Conservation (phyloP, 2,113 vertebrate species). For the Gobiocypris rarus region DNA sequence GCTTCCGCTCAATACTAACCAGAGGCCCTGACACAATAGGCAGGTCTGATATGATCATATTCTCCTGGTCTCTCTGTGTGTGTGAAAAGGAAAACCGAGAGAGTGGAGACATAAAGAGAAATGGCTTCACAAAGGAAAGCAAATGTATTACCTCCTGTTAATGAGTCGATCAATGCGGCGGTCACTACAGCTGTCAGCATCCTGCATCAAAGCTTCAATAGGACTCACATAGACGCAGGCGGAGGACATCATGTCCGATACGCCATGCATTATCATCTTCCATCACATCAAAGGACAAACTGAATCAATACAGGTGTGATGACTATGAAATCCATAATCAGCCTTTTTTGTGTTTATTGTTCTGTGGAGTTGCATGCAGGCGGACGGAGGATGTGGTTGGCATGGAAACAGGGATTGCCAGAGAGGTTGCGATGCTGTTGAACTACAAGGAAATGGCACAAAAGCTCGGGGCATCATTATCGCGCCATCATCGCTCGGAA, state of each 20-base stretch:
- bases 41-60: slow-evolving; percentile 56
- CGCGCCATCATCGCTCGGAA: slow-evolving; percentile 56
- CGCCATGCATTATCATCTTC: slow-evolving; percentile 33
- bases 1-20: slow-evolving; percentile 56
- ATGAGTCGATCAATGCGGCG: slow-evolving; percentile 34
- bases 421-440: slow-evolving; percentile 71
- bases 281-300: slow-evolving; percentile 32
- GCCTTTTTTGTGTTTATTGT: slow-evolving; percentile 68
- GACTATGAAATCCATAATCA: slow-evolving; percentile 74
- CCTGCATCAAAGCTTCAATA: slow-evolving; percentile 8
- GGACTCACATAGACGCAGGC: neutral
- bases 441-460: slow-evolving; percentile 68
- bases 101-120: neutral
- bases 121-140: slow-evolving; percentile 33
- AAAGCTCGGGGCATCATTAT: slow-evolving; percentile 67
- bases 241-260: slow-evolving; percentile 53
- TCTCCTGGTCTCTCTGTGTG: neutral
- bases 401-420: slow-evolving; percentile 76
- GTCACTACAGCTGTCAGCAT: slow-evolving; percentile 20
- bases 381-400: slow-evolving; percentile 66
- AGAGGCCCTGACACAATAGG: slow-evolving; percentile 53
- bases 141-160: slow-evolving; percentile 45
- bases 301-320: slow-evolving; percentile 53
- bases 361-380: slow-evolving; percentile 65
- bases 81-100: neutral